phyloP scores from a whole-genome alignment of 2,113 vertebrate genomes.

The Oreochromis spilurus region DNA sequence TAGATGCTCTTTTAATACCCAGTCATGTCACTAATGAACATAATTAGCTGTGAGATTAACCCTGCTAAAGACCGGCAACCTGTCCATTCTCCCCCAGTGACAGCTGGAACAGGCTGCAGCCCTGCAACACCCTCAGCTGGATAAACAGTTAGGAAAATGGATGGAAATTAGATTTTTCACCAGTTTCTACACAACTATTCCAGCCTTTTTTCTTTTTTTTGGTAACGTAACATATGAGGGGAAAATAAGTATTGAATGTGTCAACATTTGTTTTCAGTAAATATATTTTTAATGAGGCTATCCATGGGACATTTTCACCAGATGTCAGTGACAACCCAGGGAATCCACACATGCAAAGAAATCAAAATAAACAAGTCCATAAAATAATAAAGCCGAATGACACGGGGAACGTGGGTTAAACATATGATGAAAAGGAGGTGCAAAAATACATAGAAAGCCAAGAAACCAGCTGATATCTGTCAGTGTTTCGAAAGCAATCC shows the following conservation, averaged over 20 bases:
- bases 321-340: not conserved
- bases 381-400: not conserved
- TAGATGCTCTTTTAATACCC: not conserved
- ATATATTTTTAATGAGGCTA: not conserved
- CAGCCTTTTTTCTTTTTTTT: too few species aligned
- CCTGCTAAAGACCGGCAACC: not conserved
- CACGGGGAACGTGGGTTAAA: not conserved
- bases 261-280: not conserved
- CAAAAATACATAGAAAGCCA: not conserved
- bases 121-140: not conserved
- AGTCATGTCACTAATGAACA: not conserved
- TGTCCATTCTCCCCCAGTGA: not conserved
- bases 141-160: not conserved
- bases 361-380: not conserved
- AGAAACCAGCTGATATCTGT: not conserved
- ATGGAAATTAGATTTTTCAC: not conserved
- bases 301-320: not conserved
- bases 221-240: not conserved
- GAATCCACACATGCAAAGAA: not conserved
- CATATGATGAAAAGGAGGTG: not conserved
- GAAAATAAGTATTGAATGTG: not conserved
- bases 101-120: not conserved
- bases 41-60: not conserved
- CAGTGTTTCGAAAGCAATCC: not conserved
- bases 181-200: not conserved